phyloP scores from a whole-genome alignment of 2,797 vertebrate genomes.

The Cossypha caffra region DNA sequence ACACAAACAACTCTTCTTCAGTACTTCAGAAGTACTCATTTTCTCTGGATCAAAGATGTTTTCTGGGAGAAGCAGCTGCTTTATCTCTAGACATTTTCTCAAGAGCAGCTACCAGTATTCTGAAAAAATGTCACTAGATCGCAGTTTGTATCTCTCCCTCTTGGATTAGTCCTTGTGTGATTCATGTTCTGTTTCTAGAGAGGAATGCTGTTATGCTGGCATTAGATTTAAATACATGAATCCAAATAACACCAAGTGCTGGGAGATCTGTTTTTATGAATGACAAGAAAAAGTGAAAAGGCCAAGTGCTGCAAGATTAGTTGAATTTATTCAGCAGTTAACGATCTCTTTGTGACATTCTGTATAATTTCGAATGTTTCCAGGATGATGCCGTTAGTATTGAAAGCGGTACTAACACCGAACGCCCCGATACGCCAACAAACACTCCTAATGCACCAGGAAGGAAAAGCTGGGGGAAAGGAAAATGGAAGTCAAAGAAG shows the following conservation, averaged over 20 bases:
- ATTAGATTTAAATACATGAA: neutral
- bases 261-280: neutral
- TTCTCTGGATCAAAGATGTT: neutral
- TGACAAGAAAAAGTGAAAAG: neutral
- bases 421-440: slow-evolving; percentile 95
- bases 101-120: neutral
- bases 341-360: neutral
- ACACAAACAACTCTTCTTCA: neutral
- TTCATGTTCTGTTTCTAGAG: neutral
- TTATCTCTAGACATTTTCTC: neutral
- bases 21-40: neutral
- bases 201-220: neutral
- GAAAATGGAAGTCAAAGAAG: slow-evolving; percentile 99
- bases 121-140: neutral
- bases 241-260: neutral
- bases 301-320: neutral
- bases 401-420: slow-evolving; percentile 93
- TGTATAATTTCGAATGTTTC: neutral
- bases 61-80: neutral
- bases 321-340: neutral
- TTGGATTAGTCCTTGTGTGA: neutral
- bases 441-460: slow-evolving; percentile 94
- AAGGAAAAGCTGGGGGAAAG: slow-evolving; percentile 97
- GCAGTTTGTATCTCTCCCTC: neutral
- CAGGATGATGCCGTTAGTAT: slow-evolving; percentile 95